Evolutionary conservation across 30 jellyfish, hydroid and myxozoan genomes (phyloP).

Genomic region (Pseudorhiza aurosa): DNA sequence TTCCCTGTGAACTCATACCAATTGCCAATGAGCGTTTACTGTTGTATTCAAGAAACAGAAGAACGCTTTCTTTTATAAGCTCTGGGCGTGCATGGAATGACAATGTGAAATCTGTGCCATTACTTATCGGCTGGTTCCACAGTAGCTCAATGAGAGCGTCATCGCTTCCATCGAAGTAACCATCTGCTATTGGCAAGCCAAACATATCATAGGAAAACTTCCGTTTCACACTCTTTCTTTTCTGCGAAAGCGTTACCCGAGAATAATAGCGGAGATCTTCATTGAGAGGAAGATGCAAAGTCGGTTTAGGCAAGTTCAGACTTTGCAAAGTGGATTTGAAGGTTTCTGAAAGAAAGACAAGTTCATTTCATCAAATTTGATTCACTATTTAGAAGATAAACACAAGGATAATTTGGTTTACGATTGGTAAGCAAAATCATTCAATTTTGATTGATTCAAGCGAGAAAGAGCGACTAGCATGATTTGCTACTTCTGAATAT

Average conservation of each 20-base stretch:
- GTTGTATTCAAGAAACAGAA: conserved; percentile 1
- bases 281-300: conserved; percentile 29
- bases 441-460: too few relatives aligned
- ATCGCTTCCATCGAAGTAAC: conserved; percentile 13
- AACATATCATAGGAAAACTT: conserved; percentile 4
- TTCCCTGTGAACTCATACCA: neutral
- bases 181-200: conserved; percentile 41
- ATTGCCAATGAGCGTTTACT: neutral
- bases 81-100: conserved; percentile 31
- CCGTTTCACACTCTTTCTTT: neutral
- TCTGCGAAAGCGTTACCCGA: neutral
- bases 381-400: too few relatives aligned
- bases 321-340: neutral
- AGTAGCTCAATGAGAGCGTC: neutral
- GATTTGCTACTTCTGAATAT: too few relatives aligned
- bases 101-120: conserved; percentile 8
- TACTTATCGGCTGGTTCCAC: neutral
- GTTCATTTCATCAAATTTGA: too few relatives aligned
- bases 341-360: neutral
- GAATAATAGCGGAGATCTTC: neutral
- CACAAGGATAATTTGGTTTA: too few relatives aligned
- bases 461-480: too few relatives aligned
- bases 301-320: conserved; percentile 32
- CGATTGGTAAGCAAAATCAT: too few relatives aligned
- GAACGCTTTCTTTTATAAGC: neutral